These are phyloP conservation scores for Lophura nycthemera DNA, from an alignment of 2,113 vertebrate species.

Conservation along the genomic window DNA sequence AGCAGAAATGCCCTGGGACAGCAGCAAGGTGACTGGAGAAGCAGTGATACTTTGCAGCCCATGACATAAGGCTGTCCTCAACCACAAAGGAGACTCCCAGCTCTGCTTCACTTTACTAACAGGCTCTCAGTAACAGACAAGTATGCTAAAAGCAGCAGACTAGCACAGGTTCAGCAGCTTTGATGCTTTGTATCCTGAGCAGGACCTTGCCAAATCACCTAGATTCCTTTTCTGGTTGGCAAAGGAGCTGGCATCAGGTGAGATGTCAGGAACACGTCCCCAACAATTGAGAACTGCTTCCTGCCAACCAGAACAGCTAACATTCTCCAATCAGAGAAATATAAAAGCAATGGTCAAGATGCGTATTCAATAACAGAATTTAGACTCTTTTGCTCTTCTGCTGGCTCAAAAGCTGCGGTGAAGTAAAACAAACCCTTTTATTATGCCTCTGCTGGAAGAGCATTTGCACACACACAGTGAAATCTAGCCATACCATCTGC, in stretches of 20 bases:
- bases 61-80: neutral
- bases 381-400: neutral
- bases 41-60: neutral
- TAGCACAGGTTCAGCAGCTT: neutral
- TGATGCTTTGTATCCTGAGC: neutral
- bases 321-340: neutral
- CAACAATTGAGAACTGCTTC: neutral
- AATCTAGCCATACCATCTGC: neutral
- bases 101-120: neutral
- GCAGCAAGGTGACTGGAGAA: neutral
- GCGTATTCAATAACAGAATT: neutral
- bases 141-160: neutral
- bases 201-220: neutral
- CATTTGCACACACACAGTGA: neutral
- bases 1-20: neutral
- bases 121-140: neutral
- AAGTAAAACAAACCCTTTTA: neutral
- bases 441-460: neutral
- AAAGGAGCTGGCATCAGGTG: neutral
- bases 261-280: neutral
- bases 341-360: neutral
- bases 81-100: rapidly evolving
- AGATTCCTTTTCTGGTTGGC: neutral
- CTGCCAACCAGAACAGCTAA: neutral
- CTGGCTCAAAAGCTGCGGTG: neutral